Conservation (phyloP, 2,113 vertebrate genomes). For the Thermophis baileyi region DNA sequence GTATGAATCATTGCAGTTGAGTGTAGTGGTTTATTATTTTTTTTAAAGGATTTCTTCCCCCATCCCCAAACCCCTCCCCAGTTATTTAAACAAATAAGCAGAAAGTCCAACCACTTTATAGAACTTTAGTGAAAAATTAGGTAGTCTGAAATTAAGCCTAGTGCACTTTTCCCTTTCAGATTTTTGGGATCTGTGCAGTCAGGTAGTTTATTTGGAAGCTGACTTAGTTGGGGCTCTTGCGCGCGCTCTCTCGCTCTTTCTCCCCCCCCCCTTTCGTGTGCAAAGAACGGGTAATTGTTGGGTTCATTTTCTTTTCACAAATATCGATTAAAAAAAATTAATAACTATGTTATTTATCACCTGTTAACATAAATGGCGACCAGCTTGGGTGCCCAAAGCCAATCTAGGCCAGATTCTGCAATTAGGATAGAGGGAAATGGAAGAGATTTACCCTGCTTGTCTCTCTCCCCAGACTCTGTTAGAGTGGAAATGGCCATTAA, state of each 20-base stretch:
- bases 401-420: not conserved
- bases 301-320: conserved; percentile 16
- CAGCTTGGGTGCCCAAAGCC: conserved; percentile 19
- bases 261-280: conserved; percentile 36
- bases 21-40: conserved; percentile 62
- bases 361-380: conserved; percentile 19
- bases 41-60: not conserved
- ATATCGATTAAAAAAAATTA: not conserved
- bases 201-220: conserved; percentile 74
- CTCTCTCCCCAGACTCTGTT: not conserved
- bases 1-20: conserved; percentile 64
- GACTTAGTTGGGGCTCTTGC: conserved; percentile 13
- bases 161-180: conserved; percentile 57
- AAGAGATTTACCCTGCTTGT: conserved; percentile 3
- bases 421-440: conserved; percentile 17
- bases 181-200: conserved; percentile 60
- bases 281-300: conserved; percentile 29
- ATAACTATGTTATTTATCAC: not conserved
- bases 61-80: conserved; percentile 23
- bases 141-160: conserved; percentile 71
- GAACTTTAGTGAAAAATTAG: conserved; percentile 68
- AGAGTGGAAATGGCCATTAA: conserved; percentile 10
- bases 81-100: conserved; percentile 30
- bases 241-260: not conserved
- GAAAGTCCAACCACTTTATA: conserved; percentile 23